Base-by-base conservation (phyloP, 2,888 invertebrate species). In the Amphipoea oculea region DNA sequence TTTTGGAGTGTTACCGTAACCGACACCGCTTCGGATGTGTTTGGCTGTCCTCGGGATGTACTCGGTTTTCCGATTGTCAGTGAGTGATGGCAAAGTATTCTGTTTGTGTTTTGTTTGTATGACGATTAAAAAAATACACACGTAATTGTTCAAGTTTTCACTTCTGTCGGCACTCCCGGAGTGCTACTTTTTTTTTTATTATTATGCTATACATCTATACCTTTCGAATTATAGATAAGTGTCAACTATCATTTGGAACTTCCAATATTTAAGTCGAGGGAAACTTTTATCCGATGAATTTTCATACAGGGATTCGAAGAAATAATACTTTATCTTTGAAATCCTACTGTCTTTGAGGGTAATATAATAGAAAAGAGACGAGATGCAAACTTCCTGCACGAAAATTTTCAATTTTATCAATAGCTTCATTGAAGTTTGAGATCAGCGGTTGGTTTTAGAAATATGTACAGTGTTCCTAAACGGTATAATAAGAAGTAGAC, bases 351-450 rank as follows among this genome's bases (percentile, higher is more conserved):
- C 51, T 68, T 62, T 42, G 42, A n/a, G 54, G 23, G 54, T 68
- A 45, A 36, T 45, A n/a, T 42, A 60, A 78, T 60, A 51, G 60
- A 77, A 62, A 77, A 42, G 67, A 66, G 36, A 76, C 45, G 57
- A 66, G 2, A 45, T 51, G 23, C 60, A 63, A 29, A 29, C 62
- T 67, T 63, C 67, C 60, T 51, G 23, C 36, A 29, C 51, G 40
- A 62, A 68, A 72, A 42, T 42, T 72, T 79, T 70, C 57, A 65
- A 70, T 70, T 79, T 51, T 51, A 42, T 51, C 51, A n/a, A 79
- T 29, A 29, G 40, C 60, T 79, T 48, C 7, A 57, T 17, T n/a
- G 48, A 60, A 66, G 29, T 71, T 79, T 40, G 54, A 40, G 54
- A 54, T 63, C 51, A n/a, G 42, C n/a, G 45, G 14, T 69, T 65